Base-by-base conservation (phyloP, 2,113 vertebrate species). In the Tapirus terrestris region DNA sequence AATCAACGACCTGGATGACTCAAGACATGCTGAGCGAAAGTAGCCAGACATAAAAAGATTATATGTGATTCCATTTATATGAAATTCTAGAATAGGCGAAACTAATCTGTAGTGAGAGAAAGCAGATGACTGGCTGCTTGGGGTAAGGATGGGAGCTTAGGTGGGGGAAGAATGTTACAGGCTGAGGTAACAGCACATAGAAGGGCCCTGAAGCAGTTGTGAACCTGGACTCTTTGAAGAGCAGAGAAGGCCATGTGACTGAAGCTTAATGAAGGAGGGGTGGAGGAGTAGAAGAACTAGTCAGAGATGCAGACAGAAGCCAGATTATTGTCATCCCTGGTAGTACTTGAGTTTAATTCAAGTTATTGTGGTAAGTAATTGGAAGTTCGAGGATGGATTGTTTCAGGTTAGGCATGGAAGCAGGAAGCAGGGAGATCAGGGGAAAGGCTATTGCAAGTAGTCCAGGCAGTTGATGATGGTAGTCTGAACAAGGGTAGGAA, bases 291-390 rank as follows among this genome's bases (percentile, higher is more conserved):
- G 60, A 53, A 73, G 70, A 63, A 68, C 60, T 61, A 17, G 29
- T 83, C 31, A 73, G 70, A 82, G 56, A 86, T 73, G 33, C 16
- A 56, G 72, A 29, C 21, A 56, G 67, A 73, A 76, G 21, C 85
- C 51, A 39, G 72, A 21, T 85, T 63, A 58, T 87, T 84, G 18
- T 60, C 75, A 85, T 43, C 81, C 31, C 11, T 79, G 12, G 4
- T 77, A 58, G 14, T 92, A 29, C 23, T 91, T 88, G 63, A 79
- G n/a, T 53, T 85, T 94, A 84, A 72, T 88, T 94, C 33, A 77
- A 29, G 27, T 63, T 68, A 56, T 53, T 73, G 58, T 76, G 56
- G 9, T 91, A 39, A 88, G 58, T 96, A 45, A n/a, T 53, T 93
- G 76, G 5, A 85, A 92, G 39, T 65, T 83, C 56, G 58, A 95